Percentiles rank a stretch among this genome's conserved stretches.
phyloP scores from a whole-genome alignment of 2,113 vertebrate species.

The Cavia aperea region DNA sequence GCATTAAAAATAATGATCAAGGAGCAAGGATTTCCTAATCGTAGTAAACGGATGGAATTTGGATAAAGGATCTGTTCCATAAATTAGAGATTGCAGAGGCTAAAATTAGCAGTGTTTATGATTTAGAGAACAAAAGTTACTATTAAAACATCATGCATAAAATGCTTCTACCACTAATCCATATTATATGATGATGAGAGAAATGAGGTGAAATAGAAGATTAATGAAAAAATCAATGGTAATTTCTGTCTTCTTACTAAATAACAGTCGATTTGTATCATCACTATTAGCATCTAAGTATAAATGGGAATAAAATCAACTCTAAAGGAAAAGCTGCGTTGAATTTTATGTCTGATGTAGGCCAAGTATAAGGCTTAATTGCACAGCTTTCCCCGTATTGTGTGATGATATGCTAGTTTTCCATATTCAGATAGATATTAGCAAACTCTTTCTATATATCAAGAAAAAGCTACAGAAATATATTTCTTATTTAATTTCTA shows the following conservation, averaged over 20 bases:
- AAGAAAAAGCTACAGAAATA: slow-evolving; percentile 73
- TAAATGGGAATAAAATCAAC: slow-evolving; percentile 64
- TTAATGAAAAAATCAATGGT: slow-evolving; percentile 77
- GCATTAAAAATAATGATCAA: slow-evolving; percentile 28
- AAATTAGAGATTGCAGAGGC: slow-evolving; percentile 56
- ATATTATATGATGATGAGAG: slow-evolving; percentile 73
- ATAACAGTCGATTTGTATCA: slow-evolving; percentile 72
- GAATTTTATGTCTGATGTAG: slow-evolving; percentile 42
- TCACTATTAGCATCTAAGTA: slow-evolving; percentile 66
- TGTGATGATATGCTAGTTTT: slow-evolving; percentile 50
- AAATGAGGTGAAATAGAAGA: slow-evolving; percentile 77
- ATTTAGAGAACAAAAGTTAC: slow-evolving; percentile 63
- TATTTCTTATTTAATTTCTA: slow-evolving; percentile 88
- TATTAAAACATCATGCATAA: slow-evolving; percentile 69
- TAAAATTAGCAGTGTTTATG: slow-evolving; percentile 59
- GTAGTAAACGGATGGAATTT: slow-evolving; percentile 38
- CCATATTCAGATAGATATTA: slow-evolving; percentile 55
- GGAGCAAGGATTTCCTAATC: slow-evolving; percentile 30
- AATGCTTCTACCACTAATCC: slow-evolving; percentile 72
- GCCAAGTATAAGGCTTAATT: slow-evolving; percentile 41
- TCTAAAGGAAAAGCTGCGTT: slow-evolving; percentile 54
- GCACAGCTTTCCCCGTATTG: slow-evolving; percentile 25
- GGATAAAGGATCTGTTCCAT: slow-evolving; percentile 39
- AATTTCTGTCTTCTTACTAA: slow-evolving; percentile 75
- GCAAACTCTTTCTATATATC: slow-evolving; percentile 67